These are phyloP conservation scores for Carcina quercana DNA, from an alignment of 2,888 invertebrate species.

Conservation along the genomic window DNA sequence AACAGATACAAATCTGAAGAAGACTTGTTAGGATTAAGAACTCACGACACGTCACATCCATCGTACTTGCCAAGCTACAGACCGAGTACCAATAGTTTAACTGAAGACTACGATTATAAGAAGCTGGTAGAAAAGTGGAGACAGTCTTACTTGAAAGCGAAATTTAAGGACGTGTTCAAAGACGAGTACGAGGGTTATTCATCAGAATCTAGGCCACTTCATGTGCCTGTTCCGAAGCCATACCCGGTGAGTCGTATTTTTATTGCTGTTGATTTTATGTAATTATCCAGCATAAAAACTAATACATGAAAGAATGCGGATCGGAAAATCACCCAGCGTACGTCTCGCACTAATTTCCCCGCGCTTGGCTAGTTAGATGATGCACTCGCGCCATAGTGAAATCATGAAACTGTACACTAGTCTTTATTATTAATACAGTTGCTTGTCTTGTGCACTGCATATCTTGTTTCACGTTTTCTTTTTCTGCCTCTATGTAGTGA, in stretches of 20 bases:
- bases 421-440: no score
- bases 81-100: conserved; percentile 30
- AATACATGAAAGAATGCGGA: conserved; percentile 64
- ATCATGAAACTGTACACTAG: conserved; percentile 54
- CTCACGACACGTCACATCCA: conserved; percentile 54
- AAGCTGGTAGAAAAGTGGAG: conserved; percentile 58
- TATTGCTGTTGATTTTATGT: conserved; percentile 26
- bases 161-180: conserved; percentile 43
- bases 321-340: conserved; percentile 50
- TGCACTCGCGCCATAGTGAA: conserved; percentile 51
- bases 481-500: neutral
- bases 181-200: conserved; percentile 52
- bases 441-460: conserved; percentile 20
- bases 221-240: conserved; percentile 56
- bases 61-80: conserved; percentile 48
- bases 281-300: conserved; percentile 47
- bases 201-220: conserved; percentile 49
- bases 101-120: conserved; percentile 51
- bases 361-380: conserved; percentile 50
- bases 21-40: conserved; percentile 57
- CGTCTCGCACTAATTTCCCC: conserved; percentile 68
- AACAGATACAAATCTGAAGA: conserved; percentile 60
- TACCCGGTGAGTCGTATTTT: conserved; percentile 50
- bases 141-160: conserved; percentile 56
- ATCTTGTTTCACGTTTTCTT: neutral